A percentile compares a stretch with the other conserved stretches of the same genome.
These are phyloP conservation scores for Philopedon plagiatum DNA, from an alignment of 2,888 invertebrate genomes.

Conservation along the genomic window DNA sequence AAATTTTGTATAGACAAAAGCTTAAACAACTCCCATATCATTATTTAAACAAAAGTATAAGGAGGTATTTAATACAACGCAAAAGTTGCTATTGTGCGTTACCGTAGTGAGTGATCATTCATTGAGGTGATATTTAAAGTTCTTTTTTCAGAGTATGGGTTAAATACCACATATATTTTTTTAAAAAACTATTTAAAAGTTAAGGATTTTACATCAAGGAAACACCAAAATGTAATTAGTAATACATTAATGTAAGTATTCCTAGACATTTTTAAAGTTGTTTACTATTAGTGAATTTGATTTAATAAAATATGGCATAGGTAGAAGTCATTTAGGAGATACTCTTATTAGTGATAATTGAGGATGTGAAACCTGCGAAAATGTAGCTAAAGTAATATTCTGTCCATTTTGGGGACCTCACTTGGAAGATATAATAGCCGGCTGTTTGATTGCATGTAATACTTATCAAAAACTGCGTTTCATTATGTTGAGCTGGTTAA, in stretches of 20 bases:
- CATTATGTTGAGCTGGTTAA: too few relatives aligned
- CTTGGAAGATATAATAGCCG: too few relatives aligned
- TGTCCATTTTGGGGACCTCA: too few relatives aligned
- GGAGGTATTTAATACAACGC: background rate
- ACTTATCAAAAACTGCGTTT: too few relatives aligned
- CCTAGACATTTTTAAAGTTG: too few relatives aligned
- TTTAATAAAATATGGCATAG: too few relatives aligned
- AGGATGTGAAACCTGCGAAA: too few relatives aligned
- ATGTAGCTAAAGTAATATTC: too few relatives aligned
- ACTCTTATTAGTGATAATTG: too few relatives aligned
- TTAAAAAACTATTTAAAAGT: background rate
- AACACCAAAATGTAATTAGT: constrained; percentile 23
- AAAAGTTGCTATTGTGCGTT: background rate
- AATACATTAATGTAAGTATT: constrained; percentile 17
- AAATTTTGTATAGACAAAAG: constrained; percentile 6
- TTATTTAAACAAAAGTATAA: constrained; percentile 31
- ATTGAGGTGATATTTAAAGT: background rate
- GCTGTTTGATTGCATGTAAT: too few relatives aligned
- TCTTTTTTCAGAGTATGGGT: constrained; percentile 17
- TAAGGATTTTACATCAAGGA: background rate
- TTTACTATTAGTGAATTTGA: too few relatives aligned
- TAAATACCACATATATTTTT: constrained; percentile 6
- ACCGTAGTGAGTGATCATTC: background rate
- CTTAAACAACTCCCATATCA: constrained; percentile 28
- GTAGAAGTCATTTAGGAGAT: too few relatives aligned